phyloP scores from a whole-genome alignment of 2,797 vertebrate species.

The Gymnocypris eckloni region DNA sequence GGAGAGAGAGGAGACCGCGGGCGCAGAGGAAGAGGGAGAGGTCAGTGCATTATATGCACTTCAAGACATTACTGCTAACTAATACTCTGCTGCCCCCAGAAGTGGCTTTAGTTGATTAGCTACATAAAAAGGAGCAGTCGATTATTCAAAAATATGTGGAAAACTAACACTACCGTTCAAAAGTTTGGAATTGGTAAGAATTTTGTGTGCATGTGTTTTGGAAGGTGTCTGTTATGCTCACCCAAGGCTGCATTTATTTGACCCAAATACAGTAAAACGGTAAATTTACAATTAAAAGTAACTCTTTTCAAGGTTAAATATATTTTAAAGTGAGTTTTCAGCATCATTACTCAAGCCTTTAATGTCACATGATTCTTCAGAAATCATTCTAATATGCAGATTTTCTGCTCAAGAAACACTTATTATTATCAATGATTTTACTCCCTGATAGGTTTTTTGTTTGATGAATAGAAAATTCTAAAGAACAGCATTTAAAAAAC shows the following conservation, averaged over 20 bases:
- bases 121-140: background rate
- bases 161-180: no score
- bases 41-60: constrained; percentile 70
- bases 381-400: no score
- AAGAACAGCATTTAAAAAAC: no score
- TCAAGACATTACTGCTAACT: background rate
- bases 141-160: background rate
- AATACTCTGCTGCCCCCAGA: background rate
- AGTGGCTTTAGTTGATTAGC: background rate
- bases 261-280: background rate
- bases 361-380: no score
- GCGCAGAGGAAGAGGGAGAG: constrained; percentile 88
- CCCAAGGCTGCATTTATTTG: background rate
- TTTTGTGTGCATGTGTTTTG: no score
- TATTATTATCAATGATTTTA: no score
- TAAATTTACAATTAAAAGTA: no score
- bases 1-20: constrained; percentile 89
- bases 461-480: no score
- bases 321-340: background rate
- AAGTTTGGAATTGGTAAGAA: background rate
- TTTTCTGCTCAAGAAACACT: no score
- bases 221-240: constrained; percentile 57
- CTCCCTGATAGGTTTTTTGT: no score
- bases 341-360: no score
- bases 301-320: no score